Conservation (phyloP, 2,888 invertebrate genomes). For the Priocnemis perturbator region DNA sequence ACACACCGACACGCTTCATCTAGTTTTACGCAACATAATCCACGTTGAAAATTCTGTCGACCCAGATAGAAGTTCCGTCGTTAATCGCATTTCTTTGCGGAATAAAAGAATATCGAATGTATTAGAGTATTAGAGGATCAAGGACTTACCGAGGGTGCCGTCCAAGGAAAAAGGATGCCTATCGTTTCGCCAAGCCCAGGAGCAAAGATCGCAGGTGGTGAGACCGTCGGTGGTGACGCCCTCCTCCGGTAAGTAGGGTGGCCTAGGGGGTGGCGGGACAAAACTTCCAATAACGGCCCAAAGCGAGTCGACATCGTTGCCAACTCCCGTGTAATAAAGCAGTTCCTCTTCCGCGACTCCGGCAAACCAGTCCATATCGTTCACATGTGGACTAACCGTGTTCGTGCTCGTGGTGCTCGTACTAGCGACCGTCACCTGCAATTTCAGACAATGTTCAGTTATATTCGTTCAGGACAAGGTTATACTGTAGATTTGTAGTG, state of each 20-base stretch:
- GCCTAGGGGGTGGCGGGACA: conserved; percentile 83
- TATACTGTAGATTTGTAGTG: neutral
- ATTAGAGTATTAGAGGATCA: neutral
- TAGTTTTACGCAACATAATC: too few species aligned
- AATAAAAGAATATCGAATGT: too few species aligned
- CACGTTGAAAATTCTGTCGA: too few species aligned
- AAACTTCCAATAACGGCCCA: conserved; percentile 76
- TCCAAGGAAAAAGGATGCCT: conserved; percentile 79
- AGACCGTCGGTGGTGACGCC: conserved; percentile 81
- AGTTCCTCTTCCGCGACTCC: conserved; percentile 73
- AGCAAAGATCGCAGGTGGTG: conserved; percentile 85
- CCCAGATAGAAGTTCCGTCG: too few species aligned
- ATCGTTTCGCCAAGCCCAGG: conserved; percentile 82
- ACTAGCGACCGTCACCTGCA: conserved; percentile 47
- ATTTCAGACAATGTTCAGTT: conserved; percentile 5
- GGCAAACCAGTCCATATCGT: conserved; percentile 73
- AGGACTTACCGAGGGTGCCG: conserved; percentile 78
- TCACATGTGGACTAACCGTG: conserved; percentile 66
- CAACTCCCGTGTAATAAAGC: conserved; percentile 69
- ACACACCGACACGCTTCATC: too few species aligned
- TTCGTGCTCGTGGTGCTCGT: conserved; percentile 54
- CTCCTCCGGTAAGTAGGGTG: conserved; percentile 80
- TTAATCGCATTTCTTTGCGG: too few species aligned
- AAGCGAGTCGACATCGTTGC: conserved; percentile 71
- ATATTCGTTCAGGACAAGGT: neutral